Conservation (phyloP, 92 coral and sea anemone species). For the Muricea muricata region DNA sequence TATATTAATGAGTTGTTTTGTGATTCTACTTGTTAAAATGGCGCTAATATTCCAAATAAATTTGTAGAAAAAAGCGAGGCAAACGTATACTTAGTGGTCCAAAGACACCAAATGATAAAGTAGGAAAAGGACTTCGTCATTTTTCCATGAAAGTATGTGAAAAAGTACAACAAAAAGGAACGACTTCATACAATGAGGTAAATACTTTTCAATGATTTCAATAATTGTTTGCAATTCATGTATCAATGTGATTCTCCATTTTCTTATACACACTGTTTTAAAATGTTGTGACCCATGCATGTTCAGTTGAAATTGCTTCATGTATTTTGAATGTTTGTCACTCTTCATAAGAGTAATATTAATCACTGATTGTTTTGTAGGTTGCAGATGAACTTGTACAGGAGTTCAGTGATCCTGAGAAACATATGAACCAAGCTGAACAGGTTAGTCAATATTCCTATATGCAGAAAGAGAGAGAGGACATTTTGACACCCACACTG, state of each 20-base stretch:
- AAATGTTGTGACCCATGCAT: too few relatives aligned
- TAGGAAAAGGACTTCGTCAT: slow-evolving; percentile 98
- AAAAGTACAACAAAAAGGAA: slow-evolving; percentile 97
- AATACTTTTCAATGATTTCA: not conserved
- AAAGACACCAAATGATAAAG: slow-evolving; percentile 88
- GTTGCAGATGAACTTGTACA: slow-evolving; percentile 99
- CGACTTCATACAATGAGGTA: slow-evolving; percentile 98
- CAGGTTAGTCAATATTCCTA: slow-evolving; percentile 71
- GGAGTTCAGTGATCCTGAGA: slow-evolving; percentile 99
- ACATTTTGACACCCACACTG: too few relatives aligned
- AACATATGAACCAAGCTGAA: slow-evolving; percentile 95
- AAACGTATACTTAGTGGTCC: slow-evolving; percentile 85
- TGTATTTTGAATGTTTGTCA: too few relatives aligned
- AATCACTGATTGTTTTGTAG: slow-evolving; percentile 46
- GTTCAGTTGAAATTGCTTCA: too few relatives aligned
- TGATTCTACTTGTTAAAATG: slow-evolving; percentile 70
- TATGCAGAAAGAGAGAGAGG: not conserved
- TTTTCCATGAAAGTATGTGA: slow-evolving; percentile 99
- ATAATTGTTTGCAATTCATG: too few relatives aligned
- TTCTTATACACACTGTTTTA: not conserved
- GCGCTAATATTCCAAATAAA: not conserved
- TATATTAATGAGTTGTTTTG: not conserved
- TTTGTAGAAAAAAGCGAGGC: slow-evolving; percentile 78
- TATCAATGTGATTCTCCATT: too few relatives aligned
- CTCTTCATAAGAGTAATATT: too few relatives aligned